Base-by-base conservation (phyloP, 1,140 invertebrate species). In the Vollenhovia emeryi region DNA sequence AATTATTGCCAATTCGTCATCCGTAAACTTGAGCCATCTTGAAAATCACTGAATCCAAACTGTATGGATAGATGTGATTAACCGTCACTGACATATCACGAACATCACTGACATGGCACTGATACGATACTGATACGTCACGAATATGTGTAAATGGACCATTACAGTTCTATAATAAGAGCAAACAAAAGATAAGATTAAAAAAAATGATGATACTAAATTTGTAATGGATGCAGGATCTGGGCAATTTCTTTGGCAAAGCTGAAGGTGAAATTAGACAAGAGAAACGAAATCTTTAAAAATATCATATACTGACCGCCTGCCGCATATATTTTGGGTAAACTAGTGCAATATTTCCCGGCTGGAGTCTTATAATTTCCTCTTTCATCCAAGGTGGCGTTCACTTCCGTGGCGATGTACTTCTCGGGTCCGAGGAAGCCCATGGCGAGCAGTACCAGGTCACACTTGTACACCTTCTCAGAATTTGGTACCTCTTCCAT, bases 371-470 rank as follows among this genome's bases (percentile, higher is more conserved):
- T 96, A 88, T 99, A 97, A 95, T 99, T 99, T 86, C 98, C 98
- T 87, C 99, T 96, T 1, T 97, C 97, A 95, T 99, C 99, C 88
- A 98, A 95, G 69, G 97, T 96, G 24, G 99, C 94, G 76, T 97
- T 96, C 18, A 99, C 95, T 93, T 99, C 97, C 89, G 96, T 96
- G 27, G 98, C 96, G 82, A 99, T 97, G 80, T 97, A 97, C 91
- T 98, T 97, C 95, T 99, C 99, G 5, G 99, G 99, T 5, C 99
- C 99, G 43, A 99, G 95, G 96, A 99, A 99, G 91, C 99, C 99
- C 99, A 99, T 99, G 18, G 99, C 99, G 36, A 99, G 95, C 78
- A 99, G 95, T 52, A 99, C 98, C 79, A 99, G 94, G 93, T 99
- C 98, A 90, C 98, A 98, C 91, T 98, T 97, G 93, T 96, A 98